phyloP scores from a whole-genome alignment of 2,113 vertebrate species.

The Myrmecobius fasciatus region DNA sequence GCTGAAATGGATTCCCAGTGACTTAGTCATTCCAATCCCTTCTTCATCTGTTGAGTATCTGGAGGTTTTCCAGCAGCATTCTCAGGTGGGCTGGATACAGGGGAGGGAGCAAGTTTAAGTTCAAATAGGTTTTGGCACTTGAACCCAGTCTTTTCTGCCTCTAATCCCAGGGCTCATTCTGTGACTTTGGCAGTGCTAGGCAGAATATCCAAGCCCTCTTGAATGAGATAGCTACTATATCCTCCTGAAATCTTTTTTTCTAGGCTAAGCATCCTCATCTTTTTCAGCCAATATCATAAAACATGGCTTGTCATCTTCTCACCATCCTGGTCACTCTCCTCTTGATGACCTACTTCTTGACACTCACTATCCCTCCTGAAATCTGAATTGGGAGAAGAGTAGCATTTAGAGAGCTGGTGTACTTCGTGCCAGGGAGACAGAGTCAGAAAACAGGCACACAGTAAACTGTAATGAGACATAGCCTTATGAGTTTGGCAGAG shows the following conservation, averaged over 20 bases:
- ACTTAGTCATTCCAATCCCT: not conserved
- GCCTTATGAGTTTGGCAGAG: not conserved
- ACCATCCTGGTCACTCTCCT: not conserved
- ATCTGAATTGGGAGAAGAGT: not conserved
- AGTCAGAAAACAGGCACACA: not conserved
- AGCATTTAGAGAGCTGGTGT: not conserved
- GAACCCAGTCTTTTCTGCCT: not conserved
- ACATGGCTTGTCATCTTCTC: not conserved
- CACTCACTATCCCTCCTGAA: not conserved
- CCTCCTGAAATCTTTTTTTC: not conserved
- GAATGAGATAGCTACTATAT: not conserved
- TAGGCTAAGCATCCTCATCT: not conserved
- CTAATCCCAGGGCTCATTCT: not conserved
- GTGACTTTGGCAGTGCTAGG: not conserved
- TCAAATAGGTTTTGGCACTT: not conserved
- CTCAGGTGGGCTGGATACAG: not conserved
- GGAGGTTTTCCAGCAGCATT: not conserved
- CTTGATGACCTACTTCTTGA: not conserved
- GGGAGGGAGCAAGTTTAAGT: not conserved
- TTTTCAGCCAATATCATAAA: not conserved
- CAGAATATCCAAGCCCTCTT: not conserved
- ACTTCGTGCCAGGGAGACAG: not conserved
- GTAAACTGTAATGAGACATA: not conserved
- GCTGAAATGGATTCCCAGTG: not conserved
- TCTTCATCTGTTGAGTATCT: not conserved